Percentiles rank a stretch among this genome's conserved stretches.
phyloP scores from a whole-genome alignment of 2,113 vertebrate genomes.

The Eudyptes chrysolophus region DNA sequence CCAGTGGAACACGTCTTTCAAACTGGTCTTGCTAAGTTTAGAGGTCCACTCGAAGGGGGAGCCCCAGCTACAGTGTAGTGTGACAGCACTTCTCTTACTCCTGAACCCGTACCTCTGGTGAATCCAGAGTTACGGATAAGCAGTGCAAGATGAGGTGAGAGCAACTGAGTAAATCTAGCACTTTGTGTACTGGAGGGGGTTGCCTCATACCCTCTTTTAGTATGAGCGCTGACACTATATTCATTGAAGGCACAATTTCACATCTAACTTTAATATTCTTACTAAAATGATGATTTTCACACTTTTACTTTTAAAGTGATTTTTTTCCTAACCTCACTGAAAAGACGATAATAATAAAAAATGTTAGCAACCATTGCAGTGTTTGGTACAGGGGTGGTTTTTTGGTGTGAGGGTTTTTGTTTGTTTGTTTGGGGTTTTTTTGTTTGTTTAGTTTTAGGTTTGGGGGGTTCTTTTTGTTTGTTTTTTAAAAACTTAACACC shows the following conservation, averaged over 20 bases:
- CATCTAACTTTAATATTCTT: background rate
- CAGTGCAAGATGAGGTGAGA: background rate
- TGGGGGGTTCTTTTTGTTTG: background rate
- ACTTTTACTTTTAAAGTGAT: background rate
- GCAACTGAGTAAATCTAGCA: background rate
- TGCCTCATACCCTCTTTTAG: background rate
- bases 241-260: background rate
- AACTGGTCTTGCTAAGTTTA: background rate
- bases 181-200: background rate
- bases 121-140: background rate
- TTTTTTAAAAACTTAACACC: background rate
- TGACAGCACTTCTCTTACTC: background rate
- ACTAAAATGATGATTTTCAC: background rate
- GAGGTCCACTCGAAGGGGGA: rapidly evolving
- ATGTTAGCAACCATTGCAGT: background rate
- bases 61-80: rapidly evolving
- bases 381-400: background rate
- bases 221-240: background rate
- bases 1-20: background rate
- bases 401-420: background rate
- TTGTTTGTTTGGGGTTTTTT: background rate
- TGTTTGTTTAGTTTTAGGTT: no score
- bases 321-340: background rate
- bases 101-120: rapidly evolving
- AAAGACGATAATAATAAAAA: background rate